These are phyloP conservation scores for Brienomyrus brachyistius DNA, from an alignment of 2,113 vertebrate species.

Conservation along the genomic window DNA sequence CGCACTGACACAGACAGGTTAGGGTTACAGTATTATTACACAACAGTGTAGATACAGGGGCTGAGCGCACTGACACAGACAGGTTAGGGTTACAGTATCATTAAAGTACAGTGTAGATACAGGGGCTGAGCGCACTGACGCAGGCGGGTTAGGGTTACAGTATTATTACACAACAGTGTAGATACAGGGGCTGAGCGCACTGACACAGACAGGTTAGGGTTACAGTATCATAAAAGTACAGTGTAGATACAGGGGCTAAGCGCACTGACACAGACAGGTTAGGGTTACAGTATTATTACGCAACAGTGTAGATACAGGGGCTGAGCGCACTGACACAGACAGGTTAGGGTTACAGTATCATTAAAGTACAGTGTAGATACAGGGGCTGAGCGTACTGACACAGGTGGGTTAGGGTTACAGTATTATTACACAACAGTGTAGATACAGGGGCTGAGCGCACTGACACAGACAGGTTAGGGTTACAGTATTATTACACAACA, in stretches of 20 bases:
- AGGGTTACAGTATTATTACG: neutral
- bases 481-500: neutral
- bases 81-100: too few relatives aligned
- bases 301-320: neutral
- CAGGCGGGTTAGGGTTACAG: neutral
- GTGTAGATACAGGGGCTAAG: neutral
- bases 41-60: neutral
- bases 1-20: neutral
- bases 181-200: too few relatives aligned
- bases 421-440: neutral
- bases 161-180: neutral
- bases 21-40: neutral
- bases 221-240: neutral
- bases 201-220: too few relatives aligned
- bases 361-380: neutral
- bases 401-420: neutral
- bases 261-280: neutral
- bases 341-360: neutral
- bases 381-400: too few relatives aligned
- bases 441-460: neutral
- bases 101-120: too few relatives aligned
- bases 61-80: neutral
- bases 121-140: too few relatives aligned
- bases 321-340: neutral
- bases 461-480: neutral